These are phyloP conservation scores for Eurystomus gularis DNA, from an alignment of 2,113 vertebrate species.

Conservation along the genomic window DNA sequence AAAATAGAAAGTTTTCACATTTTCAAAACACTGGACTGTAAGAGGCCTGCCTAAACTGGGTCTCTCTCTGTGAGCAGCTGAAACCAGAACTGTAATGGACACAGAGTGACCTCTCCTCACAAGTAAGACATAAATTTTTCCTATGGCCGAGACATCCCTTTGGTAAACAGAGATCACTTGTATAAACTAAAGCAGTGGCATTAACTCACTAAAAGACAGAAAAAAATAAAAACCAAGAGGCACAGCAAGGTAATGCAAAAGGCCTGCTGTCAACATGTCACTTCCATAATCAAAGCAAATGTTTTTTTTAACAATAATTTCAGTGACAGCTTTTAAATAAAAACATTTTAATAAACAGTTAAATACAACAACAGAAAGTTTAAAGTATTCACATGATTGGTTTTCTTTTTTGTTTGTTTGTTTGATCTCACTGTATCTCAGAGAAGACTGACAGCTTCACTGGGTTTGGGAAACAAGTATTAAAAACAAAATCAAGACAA, in stretches of 20 bases:
- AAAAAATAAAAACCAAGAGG: neutral
- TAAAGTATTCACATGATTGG: neutral
- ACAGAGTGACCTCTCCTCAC: neutral
- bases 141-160: neutral
- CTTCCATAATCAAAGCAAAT: neutral
- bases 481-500: constrained; percentile 1
- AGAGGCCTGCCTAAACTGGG: neutral
- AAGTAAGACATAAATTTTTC: neutral
- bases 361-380: neutral
- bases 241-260: neutral
- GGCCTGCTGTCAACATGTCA: neutral
- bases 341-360: neutral
- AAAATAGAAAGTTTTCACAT: neutral
- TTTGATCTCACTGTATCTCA: neutral
- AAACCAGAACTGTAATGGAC: neutral
- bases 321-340: neutral
- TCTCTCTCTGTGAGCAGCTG: neutral
- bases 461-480: neutral
- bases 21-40: neutral
- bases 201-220: neutral
- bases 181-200: neutral
- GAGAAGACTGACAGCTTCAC: neutral
- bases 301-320: neutral
- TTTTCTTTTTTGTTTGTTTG: neutral
- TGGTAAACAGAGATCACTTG: neutral